phyloP scores from a whole-genome alignment of 2,797 vertebrate genomes.

The Netta rufina region DNA sequence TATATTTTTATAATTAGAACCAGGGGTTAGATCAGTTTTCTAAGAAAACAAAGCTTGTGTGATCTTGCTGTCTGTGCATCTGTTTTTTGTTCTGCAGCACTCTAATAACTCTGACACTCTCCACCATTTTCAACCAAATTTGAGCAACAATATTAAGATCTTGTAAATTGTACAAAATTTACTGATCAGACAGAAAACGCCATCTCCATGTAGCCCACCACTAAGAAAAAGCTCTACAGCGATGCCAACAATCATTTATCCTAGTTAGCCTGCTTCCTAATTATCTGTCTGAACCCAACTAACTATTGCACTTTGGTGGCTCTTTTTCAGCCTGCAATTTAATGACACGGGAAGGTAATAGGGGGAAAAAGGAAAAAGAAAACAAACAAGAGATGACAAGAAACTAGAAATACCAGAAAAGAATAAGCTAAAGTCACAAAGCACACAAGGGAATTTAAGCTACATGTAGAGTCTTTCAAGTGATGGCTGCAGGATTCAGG shows the following conservation, averaged over 20 bases:
- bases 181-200: not conserved
- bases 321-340: not conserved
- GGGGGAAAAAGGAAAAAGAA: not conserved
- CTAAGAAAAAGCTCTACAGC: not conserved
- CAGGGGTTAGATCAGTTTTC: not conserved
- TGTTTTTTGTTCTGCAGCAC: not conserved
- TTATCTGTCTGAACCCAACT: not conserved
- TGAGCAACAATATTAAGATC: not conserved
- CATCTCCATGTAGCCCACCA: not conserved
- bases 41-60: not conserved
- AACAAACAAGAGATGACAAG: not conserved
- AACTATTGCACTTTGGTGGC: not conserved
- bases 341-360: fast-evolving
- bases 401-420: not conserved
- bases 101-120: not conserved
- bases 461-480: not conserved
- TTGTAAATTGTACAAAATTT: not conserved
- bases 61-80: not conserved
- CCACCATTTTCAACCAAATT: not conserved
- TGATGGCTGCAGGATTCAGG: not conserved
- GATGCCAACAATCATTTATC: not conserved
- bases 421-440: not conserved
- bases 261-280: not conserved
- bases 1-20: not conserved
- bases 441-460: not conserved